Evolutionary conservation across 2,888 invertebrate species (phyloP).

Genomic region (Heteropelma amictum): DNA sequence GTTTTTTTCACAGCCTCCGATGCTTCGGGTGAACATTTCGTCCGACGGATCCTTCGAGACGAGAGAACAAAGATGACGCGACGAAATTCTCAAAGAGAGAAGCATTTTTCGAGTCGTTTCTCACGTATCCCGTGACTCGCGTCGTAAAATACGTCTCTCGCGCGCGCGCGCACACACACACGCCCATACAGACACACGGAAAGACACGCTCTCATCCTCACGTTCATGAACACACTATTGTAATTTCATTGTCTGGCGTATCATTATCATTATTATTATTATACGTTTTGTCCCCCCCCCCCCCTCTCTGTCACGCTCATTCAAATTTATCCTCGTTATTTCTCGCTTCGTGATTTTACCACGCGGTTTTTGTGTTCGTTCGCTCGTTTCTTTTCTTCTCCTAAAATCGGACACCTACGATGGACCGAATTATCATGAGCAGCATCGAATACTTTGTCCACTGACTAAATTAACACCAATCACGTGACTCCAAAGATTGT

Average conservation of each 20-base stretch:
- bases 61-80: background rate
- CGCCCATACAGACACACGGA: constrained; percentile 21
- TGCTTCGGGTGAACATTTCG: background rate
- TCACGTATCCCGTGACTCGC: background rate
- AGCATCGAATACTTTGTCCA: constrained; percentile 10
- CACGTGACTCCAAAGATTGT: constrained; percentile 1
- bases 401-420: constrained; percentile 21
- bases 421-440: constrained; percentile 48
- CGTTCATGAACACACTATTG: constrained; percentile 24
- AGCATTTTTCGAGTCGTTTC: background rate
- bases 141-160: constrained; percentile 9
- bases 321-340: too few relatives aligned
- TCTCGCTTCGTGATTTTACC: background rate
- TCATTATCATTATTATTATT: constrained; percentile 24
- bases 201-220: constrained; percentile 27
- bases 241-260: constrained; percentile 22
- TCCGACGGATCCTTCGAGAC: background rate
- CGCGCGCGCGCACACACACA: too few relatives aligned
- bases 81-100: background rate
- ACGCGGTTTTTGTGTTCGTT: constrained; percentile 3
- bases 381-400: background rate
- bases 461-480: background rate
- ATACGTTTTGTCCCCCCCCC: background rate
- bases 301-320: background rate
- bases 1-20: background rate